These are phyloP conservation scores for Cheilosia vulpina DNA, from an alignment of 2,888 invertebrate species.

Conservation along the genomic window DNA sequence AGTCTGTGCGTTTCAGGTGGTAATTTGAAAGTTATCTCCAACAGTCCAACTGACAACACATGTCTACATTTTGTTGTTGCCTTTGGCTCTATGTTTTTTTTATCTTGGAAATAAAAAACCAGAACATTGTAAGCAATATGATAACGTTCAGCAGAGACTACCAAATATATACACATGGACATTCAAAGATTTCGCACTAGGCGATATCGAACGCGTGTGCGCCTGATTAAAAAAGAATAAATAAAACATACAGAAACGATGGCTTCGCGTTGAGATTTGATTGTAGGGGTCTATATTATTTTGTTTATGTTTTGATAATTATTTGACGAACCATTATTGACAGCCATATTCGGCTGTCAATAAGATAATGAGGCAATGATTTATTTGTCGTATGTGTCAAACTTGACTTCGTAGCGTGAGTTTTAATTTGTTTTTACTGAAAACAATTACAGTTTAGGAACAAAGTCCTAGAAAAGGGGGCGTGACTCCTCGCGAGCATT, in stretches of 20 bases:
- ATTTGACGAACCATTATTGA: not conserved
- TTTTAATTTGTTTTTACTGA: no score
- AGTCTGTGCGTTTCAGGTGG: conserved; percentile 12
- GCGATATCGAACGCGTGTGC: conserved; percentile 36
- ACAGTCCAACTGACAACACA: conserved; percentile 34
- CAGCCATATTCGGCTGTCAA: no score
- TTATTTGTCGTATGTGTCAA: no score
- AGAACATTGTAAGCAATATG: conserved; percentile 35
- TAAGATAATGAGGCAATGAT: no score
- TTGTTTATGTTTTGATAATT: not conserved
- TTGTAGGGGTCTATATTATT: not conserved
- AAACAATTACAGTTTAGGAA: no score
- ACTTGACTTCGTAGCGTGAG: no score
- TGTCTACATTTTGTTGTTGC: conserved; percentile 17
- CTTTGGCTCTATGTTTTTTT: not conserved
- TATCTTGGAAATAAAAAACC: conserved; percentile 4
- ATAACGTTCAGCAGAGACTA: conserved; percentile 33
- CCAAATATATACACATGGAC: not conserved
- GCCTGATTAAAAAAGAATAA: conserved; percentile 24
- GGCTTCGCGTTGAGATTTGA: not conserved
- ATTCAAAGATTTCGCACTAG: not conserved
- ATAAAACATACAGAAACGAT: conserved; percentile 8
- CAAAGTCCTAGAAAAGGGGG: no score
- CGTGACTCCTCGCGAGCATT: no score
- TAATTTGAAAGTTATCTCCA: conserved; percentile 29